phyloP scores from a whole-genome alignment of 2,113 vertebrate species.

The Cairina moschata region DNA sequence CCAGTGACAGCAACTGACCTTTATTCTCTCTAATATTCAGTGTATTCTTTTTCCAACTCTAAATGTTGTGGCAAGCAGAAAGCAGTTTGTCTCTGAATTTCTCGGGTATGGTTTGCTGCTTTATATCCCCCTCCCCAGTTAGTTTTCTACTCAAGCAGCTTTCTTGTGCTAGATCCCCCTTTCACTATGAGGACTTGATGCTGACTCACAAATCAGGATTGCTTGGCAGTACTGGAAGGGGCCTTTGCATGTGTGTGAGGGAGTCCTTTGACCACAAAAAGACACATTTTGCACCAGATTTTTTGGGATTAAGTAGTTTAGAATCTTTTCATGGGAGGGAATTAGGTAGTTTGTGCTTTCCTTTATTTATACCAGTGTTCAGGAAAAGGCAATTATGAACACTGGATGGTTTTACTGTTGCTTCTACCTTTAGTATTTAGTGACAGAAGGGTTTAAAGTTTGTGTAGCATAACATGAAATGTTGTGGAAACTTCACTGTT shows the following conservation, averaged over 20 bases:
- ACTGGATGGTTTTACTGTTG: neutral
- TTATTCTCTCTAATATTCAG: neutral
- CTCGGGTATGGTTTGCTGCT: neutral
- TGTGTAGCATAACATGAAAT: neutral
- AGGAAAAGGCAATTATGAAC: neutral
- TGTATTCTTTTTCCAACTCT: neutral
- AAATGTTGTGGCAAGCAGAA: neutral
- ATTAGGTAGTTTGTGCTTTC: neutral
- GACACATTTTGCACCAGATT: neutral
- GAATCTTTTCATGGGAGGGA: neutral
- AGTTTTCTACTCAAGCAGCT: neutral
- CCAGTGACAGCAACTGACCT: neutral
- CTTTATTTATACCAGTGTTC: neutral
- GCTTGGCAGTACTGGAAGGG: neutral
- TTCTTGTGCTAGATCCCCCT: neutral
- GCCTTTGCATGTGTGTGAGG: fast-evolving
- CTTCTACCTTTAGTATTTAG: neutral
- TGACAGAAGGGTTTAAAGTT: neutral
- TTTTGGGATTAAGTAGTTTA: neutral
- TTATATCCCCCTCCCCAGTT: neutral
- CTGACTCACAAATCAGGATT: neutral
- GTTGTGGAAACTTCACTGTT: neutral
- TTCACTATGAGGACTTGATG: neutral
- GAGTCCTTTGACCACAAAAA: neutral
- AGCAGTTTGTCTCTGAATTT: neutral